Base-by-base conservation (phyloP, 2,888 invertebrate genomes). In the Gibbula magus region DNA sequence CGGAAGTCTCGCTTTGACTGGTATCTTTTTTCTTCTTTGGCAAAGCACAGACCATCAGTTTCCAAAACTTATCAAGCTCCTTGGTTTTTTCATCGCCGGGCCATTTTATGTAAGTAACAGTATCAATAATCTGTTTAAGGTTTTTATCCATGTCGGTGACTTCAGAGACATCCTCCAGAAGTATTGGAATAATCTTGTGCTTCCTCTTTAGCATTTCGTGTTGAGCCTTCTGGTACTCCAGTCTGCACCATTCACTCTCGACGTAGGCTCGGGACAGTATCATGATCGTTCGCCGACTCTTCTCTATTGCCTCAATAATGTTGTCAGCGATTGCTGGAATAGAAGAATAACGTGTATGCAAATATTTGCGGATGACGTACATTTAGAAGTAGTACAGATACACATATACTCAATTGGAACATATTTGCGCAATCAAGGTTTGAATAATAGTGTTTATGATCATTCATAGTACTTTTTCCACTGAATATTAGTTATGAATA, bases 201-300 rank as follows among this genome's bases (percentile, higher is more conserved):
- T 87, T 87, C n/a, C 88, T 82, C 77, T 87, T 86, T 20, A 89
- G 78, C 89, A 89, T 89, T 81, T 89, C 89, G n/a, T 89, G 88
- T 78, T 89, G 89, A 0, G 89, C 89, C 56, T 87, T 87, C 67
- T 89, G 89, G 75, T 89, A 89, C 75, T 89, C 89, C 84, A 89
- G 82, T 8, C 88, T 82, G 74, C 88, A 86, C 89, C 89, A 89
- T 75, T 89, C 89, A 75, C 88, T 88, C 16, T 86, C 84, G 0
- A 89, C 85, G 77, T 89, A 89, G 32, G 84, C 81, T 18, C 87
- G 85, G 16, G 87, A 84, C 4, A 89, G 76, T 35, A 89, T 81
- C 80, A 89, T 82, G 25, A 89, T 88, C 0, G 89, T 89, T 32
- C 88, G 79, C 45, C 89, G 79, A 70, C 88, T 89, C 78, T 84